Evolutionary conservation across 2,797 vertebrate species (phyloP).

Genomic region (Onychomys arenicola): DNA sequence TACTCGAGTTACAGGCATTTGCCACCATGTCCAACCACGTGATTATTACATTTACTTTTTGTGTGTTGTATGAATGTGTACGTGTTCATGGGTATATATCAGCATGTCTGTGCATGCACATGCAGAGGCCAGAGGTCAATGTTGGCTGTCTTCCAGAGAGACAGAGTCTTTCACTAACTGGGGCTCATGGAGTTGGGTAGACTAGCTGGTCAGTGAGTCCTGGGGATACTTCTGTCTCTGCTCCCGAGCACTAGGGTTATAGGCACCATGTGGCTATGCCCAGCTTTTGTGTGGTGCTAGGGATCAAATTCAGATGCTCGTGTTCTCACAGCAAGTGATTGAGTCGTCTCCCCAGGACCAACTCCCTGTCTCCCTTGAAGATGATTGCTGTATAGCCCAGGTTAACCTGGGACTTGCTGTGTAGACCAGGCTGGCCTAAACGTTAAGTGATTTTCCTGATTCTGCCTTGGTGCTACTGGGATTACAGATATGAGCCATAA

Average conservation of each 20-base stretch:
- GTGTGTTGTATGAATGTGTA: neutral
- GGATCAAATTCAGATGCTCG: neutral
- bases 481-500: neutral
- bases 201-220: neutral
- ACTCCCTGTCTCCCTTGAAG: neutral
- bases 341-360: neutral
- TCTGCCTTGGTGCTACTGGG: neutral
- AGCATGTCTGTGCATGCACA: neutral
- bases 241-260: neutral
- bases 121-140: neutral
- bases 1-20: neutral
- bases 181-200: neutral
- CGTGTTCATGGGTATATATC: neutral
- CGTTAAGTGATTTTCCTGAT: neutral
- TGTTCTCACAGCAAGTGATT: neutral
- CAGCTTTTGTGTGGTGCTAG: neutral
- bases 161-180: neutral
- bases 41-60: neutral
- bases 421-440: neutral
- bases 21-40: neutral
- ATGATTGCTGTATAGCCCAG: neutral
- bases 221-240: neutral
- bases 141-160: neutral
- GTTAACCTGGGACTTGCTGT: neutral
- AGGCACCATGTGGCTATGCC: neutral